Evolutionary conservation across 2,888 invertebrate genomes (phyloP).

Genomic region (Fabriciana adippe): DNA sequence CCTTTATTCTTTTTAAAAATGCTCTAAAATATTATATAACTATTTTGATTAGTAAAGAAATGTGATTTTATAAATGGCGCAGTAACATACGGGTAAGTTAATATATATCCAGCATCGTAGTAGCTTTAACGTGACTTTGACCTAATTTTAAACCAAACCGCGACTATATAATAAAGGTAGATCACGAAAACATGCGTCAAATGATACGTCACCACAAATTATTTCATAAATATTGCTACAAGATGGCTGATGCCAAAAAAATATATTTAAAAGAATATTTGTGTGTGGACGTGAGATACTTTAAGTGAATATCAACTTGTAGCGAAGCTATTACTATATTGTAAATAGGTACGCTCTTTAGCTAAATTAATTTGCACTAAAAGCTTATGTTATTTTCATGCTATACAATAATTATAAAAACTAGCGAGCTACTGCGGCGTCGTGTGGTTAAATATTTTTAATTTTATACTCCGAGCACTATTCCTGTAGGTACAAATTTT

Average conservation of each 20-base stretch:
- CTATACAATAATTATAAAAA: too few relatives aligned
- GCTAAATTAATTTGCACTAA: neutral
- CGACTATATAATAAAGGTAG: constrained; percentile 20
- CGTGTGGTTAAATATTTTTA: too few relatives aligned
- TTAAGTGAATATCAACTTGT: neutral
- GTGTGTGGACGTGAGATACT: constrained; percentile 55
- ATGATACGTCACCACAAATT: constrained; percentile 30
- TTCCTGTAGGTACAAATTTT: too few relatives aligned
- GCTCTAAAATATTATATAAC: too few relatives aligned
- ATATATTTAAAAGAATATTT: constrained; percentile 52
- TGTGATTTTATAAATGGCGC: constrained; percentile 1
- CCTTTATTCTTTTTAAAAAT: too few relatives aligned
- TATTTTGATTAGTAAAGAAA: neutral
- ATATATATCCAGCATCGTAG: constrained; percentile 24
- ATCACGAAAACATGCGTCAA: constrained; percentile 20
- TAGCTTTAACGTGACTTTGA: constrained; percentile 31
- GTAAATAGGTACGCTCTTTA: too few relatives aligned
- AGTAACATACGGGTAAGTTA: neutral
- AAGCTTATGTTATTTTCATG: neutral
- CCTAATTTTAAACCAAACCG: constrained; percentile 26
- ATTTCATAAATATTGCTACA: constrained; percentile 37
- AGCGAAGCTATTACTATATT: neutral
- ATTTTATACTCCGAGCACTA: too few relatives aligned
- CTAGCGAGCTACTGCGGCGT: too few relatives aligned
- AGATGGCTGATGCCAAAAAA: constrained; percentile 43